Evolutionary conservation across 2,888 invertebrate genomes (phyloP).

Genomic region (Polymixis flavicincta): DNA sequence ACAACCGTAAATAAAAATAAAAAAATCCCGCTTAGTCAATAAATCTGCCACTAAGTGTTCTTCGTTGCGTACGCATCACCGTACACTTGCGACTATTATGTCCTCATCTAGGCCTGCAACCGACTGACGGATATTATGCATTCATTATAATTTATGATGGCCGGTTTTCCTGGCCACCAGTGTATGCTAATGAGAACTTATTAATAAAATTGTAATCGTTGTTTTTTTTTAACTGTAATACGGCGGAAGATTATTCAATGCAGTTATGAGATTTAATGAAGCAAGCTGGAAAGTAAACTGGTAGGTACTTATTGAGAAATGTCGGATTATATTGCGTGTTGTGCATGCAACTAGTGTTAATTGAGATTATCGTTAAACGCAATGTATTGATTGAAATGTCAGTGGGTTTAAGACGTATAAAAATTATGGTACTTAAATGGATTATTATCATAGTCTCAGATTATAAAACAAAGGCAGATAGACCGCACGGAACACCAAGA

Average conservation of each 20-base stretch:
- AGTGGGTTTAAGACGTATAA: not conserved
- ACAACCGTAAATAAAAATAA: constrained; percentile 10
- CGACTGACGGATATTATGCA: constrained; percentile 47
- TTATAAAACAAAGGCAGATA: no score
- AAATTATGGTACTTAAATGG: not conserved
- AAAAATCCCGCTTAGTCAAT: constrained; percentile 36
- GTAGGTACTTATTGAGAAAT: constrained; percentile 63
- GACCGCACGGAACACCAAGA: no score
- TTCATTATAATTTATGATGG: constrained; percentile 50
- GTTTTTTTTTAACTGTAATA: constrained; percentile 50
- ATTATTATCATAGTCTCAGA: not conserved
- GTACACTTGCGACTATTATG: constrained; percentile 39
- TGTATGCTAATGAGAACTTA: constrained; percentile 56
- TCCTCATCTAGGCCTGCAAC: constrained; percentile 35
- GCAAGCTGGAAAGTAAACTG: constrained; percentile 57
- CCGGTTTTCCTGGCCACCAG: constrained; percentile 50
- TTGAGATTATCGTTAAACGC: constrained; percentile 27
- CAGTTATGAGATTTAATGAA: constrained; percentile 66
- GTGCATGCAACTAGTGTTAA: constrained; percentile 36
- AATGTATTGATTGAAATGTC: constrained; percentile 13
- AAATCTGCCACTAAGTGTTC: constrained; percentile 55
- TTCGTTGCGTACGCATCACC: constrained; percentile 47
- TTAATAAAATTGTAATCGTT: constrained; percentile 63
- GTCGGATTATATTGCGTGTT: constrained; percentile 46
- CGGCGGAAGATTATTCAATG: constrained; percentile 67